Evolutionary conservation across 2,797 vertebrate species (phyloP), one percentile per base, ranked within the genome.

Genomic region (Astyanax mexicanus): DNA sequence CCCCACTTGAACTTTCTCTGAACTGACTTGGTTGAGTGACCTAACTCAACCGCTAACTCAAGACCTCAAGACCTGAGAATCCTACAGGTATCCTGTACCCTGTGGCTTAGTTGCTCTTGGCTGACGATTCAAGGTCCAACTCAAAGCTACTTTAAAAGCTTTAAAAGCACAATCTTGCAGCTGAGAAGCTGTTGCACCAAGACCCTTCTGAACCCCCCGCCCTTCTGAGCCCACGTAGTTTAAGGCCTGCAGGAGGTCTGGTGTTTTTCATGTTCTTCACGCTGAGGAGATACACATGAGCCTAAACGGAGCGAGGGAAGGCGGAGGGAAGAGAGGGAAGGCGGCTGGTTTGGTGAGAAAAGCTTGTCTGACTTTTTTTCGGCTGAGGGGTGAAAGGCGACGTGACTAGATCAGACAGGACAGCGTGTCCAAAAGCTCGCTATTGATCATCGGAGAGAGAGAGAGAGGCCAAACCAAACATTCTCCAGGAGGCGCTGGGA

Each of bases 341-440:
- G 42, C 11, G 37, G 65, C 19, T 57, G 5, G n/a, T 70, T 65
- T 57, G 44, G 54, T 29, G 54, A 55, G 52, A 55, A 55, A 55
- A 55, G 25, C 52, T 15, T n/a, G 29, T 6, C 19, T 4, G 6
- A 54, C 37, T 60, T 52, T 1, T 49, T 44, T 61, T 70, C 42
- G 42, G 27, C 38, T 12, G 6, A 12, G 37, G 62, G 35, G 57
- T 42, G 51, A 66, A 65, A 64, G 29, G n/a, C 3, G 27, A 4
- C 49, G n/a, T 38, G n/a, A 60, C 42, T 29, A n/a, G 40, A 67
- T 72, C 49, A 69, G 74, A 70, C 44, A 25, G n/a, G 35, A 35
- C 58, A 57, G 49, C 65, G 21, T 71, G 25, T 69, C 21, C 29
- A 37, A 37, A 70, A 9, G 9, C 19, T 23, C 42, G 29, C 25